Evolutionary conservation across 2,113 vertebrate species (phyloP), one percentile per base, ranked within the genome.

Genomic region (Vulpes ferrilata): DNA sequence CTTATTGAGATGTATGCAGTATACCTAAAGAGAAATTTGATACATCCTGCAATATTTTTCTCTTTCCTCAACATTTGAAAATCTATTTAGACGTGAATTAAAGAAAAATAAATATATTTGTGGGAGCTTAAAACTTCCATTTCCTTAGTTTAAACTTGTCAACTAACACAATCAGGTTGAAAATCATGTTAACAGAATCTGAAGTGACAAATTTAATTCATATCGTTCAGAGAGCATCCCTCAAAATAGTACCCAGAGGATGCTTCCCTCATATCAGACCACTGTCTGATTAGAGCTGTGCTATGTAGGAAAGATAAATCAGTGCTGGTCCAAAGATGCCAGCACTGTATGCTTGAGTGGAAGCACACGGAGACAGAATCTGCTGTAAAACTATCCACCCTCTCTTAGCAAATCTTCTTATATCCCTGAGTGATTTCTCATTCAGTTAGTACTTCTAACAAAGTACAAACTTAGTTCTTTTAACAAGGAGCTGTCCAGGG

Each of bases 41-140:
- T 51, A 43, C 43, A 67, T 2, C 81, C 25, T 20, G 35, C 25
- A 69, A 9, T 85, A 65, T 16, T 57, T 90, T 92, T 73, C 60
- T 64, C 60, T 82, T 90, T 82, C 32, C 12, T 96, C 25, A 59
- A 65, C 73, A 5, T 84, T 88, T 74, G 30, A 95, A 98, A 90
- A 90, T 88, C 10, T 95, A 64, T 81, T 81, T 91, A 67, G n/a
- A 51, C 4, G 12, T 73, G 27, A 32, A 64, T 30, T 94, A 35
- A 32, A 83, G 62, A 55, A 91, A 79, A 90, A 48, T 73, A 73
- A 82, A 80, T 59, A 48, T 53, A 48, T 38, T 88, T 85, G 11
- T 73, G 8, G 0, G 1, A 8, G 0, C 81, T 73, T 86, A 93
- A 80, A 95, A 48, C 22, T 80, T 81, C 64, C 71, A 55, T 78